Base-by-base conservation (phyloP, 1,140 invertebrate genomes). In the Luehdorfia chinensis region DNA sequence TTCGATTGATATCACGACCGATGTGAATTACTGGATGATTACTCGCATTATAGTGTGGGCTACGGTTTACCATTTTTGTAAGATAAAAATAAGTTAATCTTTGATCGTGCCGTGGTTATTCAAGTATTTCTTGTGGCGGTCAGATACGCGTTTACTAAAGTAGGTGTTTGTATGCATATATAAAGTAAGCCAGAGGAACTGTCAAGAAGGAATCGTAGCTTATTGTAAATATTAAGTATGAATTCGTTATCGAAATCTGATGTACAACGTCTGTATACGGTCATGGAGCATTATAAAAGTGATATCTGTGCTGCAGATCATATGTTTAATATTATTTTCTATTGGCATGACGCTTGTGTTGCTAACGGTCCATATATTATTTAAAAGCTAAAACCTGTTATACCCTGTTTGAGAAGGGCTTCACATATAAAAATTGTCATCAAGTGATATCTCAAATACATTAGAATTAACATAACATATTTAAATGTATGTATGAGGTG, bases 241-340 rank as follows among this genome's bases (percentile, higher is more conserved):
- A 66, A 68, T 61, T 65, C 64, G 63, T 66, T 66, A 64, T 52
- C 41, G 63, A 76, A 80, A 83, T 72, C 81, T 77, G 74, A 85
- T 85, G 81, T 85, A 85, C 81, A 85, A 85, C 68, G 71, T 75
- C 72, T 72, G 81, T 85, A 85, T 85, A 85, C 78, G 81, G 73
- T 72, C 66, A 69, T 66, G 66, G 68, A 41, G 48, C 56, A 60
- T 62, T 53, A 59, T 59, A 55, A 57, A 59, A 65, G 57, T 64
- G 60, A 64, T 74, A 65, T 39, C 21, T 54, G 31, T 46, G 46
- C 27, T 39, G 44, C 56, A 57, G 43, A 31, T 39, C 27, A 55
- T 39, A 59, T 47, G 46, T 50, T 56, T 58, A 59, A 63, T 49
- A 58, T 61, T 58, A 63, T 63, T 64, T 65, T 65, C 39, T 58